These are phyloP conservation scores for Barnardius zonarius DNA, from an alignment of 2,113 vertebrate species.

Conservation along the genomic window DNA sequence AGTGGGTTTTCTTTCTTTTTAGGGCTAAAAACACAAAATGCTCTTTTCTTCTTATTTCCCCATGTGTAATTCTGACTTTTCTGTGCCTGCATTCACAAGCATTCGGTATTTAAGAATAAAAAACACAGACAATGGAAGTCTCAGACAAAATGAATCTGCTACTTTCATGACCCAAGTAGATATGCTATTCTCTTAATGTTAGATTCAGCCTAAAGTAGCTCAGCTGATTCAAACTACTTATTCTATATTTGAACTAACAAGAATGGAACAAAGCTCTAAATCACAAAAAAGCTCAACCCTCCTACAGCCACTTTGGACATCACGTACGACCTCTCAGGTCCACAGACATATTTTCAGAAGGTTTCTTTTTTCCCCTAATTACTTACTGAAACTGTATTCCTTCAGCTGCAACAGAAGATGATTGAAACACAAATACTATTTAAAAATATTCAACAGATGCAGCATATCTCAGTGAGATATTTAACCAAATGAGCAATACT, in stretches of 20 bases:
- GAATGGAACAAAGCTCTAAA: background rate
- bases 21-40: background rate
- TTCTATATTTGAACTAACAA: background rate
- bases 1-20: background rate
- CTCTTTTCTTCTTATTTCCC: background rate
- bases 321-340: background rate
- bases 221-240: background rate
- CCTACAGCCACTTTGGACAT: background rate
- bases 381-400: background rate
- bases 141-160: background rate
- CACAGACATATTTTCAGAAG: background rate
- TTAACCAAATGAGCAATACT: background rate
- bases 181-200: background rate
- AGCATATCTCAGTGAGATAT: background rate
- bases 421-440: background rate
- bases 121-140: background rate
- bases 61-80: background rate
- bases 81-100: background rate
- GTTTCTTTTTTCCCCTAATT: background rate
- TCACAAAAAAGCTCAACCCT: background rate
- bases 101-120: background rate
- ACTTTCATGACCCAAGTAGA: background rate
- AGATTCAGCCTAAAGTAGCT: background rate
- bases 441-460: background rate
- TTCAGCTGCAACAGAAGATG: background rate